Conservation (phyloP, 2,888 invertebrate species). For the Sthenelais limicola region DNA sequence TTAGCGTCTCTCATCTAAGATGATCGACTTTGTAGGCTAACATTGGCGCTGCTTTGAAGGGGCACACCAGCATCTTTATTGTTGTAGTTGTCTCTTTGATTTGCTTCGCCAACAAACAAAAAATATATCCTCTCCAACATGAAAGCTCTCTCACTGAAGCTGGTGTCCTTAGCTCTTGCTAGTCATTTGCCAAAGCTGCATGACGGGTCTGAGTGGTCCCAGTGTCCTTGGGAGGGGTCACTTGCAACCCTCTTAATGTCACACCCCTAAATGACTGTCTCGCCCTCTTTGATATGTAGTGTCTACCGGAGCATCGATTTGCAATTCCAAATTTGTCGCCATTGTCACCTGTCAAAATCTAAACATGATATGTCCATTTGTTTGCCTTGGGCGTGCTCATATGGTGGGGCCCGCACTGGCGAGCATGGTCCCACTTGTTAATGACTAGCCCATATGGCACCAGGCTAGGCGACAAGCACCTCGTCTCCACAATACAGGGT, state of each 20-base stretch:
- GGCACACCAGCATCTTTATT: no score
- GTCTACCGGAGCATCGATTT: constrained; percentile 31
- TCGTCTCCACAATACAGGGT: background rate
- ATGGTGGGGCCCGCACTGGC: background rate
- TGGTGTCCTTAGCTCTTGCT: no score
- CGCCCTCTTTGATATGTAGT: constrained; percentile 21
- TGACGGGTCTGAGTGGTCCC: no score
- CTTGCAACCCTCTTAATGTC: background rate
- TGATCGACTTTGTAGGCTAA: no score
- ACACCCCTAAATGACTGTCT: constrained; percentile 10
- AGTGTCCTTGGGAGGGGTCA: background rate
- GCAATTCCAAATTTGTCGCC: constrained; percentile 33
- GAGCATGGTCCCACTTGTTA: constrained; percentile 2
- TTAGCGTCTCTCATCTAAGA: no score
- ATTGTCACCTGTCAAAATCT: constrained; percentile 17
- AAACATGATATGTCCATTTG: constrained; percentile 39
- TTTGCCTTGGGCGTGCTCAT: background rate
- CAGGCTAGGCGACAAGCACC: background rate
- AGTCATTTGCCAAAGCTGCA: no score
- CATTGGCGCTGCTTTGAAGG: no score
- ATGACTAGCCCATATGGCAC: constrained; percentile 30
- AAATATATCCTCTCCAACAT: no score
- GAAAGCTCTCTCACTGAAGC: no score
- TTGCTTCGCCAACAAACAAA: no score
- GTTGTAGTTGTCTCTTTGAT: no score